A percentile compares a stretch with the other conserved stretches of the same genome.
Evolutionary conservation across 2,113 vertebrate genomes (phyloP).

Genomic region (Pipra filicauda): DNA sequence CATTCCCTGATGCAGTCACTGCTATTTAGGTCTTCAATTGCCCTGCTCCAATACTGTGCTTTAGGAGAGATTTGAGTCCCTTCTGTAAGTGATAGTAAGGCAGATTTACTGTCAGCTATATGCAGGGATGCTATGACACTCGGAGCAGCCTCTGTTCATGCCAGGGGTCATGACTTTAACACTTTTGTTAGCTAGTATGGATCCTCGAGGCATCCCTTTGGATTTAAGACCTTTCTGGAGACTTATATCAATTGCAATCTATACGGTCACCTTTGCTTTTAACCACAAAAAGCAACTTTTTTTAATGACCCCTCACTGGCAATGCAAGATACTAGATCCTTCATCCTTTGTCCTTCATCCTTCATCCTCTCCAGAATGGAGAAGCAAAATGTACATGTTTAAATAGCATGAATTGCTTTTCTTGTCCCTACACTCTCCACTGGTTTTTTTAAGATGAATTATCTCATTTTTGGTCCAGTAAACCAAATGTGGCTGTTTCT

Average conservation of each 20-base stretch:
- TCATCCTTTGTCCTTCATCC: background rate
- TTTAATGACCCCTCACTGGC: background rate
- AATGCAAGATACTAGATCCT: background rate
- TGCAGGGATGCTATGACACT: accelerated
- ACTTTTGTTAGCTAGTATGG: background rate
- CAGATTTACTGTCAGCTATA: background rate
- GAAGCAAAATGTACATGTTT: background rate
- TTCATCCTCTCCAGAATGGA: too few relatives aligned
- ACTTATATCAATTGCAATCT: background rate
- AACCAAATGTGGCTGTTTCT: background rate
- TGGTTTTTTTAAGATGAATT: background rate
- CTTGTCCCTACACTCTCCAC: too few relatives aligned
- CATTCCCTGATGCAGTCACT: background rate
- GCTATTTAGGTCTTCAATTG: background rate
- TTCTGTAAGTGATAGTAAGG: background rate
- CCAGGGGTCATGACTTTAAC: background rate
- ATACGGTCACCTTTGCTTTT: background rate
- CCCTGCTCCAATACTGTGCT: background rate
- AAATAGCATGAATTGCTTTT: background rate
- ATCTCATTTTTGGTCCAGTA: background rate
- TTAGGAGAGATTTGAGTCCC: background rate
- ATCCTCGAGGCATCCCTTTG: background rate
- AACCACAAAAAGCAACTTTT: background rate
- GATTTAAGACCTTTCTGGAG: background rate
- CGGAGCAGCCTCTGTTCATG: background rate